Evolutionary conservation across 1,140 invertebrate genomes (phyloP).

Genomic region (Steinernema feltiae): DNA sequence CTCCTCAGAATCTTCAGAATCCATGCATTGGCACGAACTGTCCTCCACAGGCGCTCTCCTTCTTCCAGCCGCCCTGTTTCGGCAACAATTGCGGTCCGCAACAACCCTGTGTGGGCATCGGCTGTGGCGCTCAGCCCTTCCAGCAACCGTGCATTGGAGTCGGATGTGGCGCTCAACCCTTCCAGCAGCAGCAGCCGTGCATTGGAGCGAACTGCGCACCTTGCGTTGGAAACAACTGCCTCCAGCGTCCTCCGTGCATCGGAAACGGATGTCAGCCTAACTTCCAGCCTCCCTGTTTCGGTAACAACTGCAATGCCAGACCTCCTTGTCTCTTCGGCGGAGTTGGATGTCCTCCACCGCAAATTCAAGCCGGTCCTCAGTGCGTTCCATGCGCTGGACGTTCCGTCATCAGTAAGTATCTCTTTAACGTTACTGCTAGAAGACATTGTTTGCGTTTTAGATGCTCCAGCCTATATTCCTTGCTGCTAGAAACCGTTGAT

Average conservation of each 20-base stretch:
- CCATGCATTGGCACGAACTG: neutral
- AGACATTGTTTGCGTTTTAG: neutral
- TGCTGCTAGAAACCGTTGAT: neutral
- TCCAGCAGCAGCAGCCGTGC: neutral
- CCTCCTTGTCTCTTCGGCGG: conserved; percentile 8
- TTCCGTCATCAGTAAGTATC: neutral
- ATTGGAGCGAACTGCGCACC: neutral
- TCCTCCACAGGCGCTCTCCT: neutral
- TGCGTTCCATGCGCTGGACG: neutral
- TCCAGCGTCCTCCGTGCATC: neutral
- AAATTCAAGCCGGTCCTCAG: neutral
- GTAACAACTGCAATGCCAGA: neutral
- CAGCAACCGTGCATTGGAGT: neutral
- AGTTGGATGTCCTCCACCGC: neutral
- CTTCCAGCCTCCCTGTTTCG: neutral
- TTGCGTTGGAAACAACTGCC: too few relatives aligned
- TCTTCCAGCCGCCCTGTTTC: neutral
- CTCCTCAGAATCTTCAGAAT: neutral
- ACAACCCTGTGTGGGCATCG: neutral
- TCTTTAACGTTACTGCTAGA: neutral
- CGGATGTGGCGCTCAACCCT: neutral
- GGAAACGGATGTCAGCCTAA: neutral
- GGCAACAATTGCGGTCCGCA: neutral
- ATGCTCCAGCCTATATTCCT: neutral
- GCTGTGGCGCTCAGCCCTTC: neutral